Conservation (phyloP, 1,140 invertebrate genomes). For the Neodiprion lecontei region DNA sequence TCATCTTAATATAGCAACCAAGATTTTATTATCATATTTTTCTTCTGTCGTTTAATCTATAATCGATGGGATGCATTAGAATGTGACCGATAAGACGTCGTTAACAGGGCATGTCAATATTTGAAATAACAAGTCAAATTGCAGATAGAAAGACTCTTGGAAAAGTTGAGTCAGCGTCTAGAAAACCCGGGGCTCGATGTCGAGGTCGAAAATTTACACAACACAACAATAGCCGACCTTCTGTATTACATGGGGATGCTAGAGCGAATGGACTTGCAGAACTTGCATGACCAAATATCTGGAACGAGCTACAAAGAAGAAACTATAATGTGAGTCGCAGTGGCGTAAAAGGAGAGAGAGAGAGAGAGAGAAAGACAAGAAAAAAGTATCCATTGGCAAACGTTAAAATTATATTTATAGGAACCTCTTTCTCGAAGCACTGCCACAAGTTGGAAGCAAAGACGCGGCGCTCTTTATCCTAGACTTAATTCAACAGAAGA, state of each 20-base stretch:
- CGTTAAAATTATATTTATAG: conserved; percentile 39
- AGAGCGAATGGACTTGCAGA: conserved; percentile 45
- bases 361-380: conserved; percentile 1
- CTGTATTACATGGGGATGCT: conserved; percentile 53
- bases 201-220: conserved; percentile 53
- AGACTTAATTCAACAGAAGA: conserved; percentile 68
- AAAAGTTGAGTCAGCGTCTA: conserved; percentile 54
- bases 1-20: conserved; percentile 13
- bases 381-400: background rate
- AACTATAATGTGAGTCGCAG: conserved; percentile 46
- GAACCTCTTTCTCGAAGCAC: conserved; percentile 75
- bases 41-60: conserved; percentile 5
- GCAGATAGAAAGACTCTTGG: conserved; percentile 52
- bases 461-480: conserved; percentile 69
- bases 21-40: background rate
- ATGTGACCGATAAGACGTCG: background rate
- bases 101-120: background rate
- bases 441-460: conserved; percentile 74
- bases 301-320: conserved; percentile 60
- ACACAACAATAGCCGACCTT: conserved; percentile 54
- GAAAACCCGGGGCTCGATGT: conserved; percentile 57
- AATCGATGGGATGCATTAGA: background rate
- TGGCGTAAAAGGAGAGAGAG: background rate
- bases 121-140: background rate
- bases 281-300: conserved; percentile 53